These are phyloP conservation scores for Yponomeuta cagnagella DNA, from an alignment of 2,888 invertebrate genomes.

Conservation along the genomic window DNA sequence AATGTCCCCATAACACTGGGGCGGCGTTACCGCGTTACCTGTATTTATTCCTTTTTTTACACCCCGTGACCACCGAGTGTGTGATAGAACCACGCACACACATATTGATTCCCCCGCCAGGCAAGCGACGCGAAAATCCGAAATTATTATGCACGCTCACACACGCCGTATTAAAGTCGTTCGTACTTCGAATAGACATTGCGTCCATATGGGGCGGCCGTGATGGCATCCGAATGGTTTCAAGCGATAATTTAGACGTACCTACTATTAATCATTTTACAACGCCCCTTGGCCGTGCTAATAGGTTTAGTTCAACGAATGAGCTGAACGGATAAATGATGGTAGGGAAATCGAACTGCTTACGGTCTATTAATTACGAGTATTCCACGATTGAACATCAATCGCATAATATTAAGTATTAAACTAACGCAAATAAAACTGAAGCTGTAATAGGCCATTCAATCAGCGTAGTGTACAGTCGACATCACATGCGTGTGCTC, in stretches of 20 bases:
- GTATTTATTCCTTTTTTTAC: no score
- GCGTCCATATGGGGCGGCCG: not conserved
- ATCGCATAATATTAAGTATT: no score
- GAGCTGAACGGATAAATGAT: not conserved
- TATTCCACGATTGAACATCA: no score
- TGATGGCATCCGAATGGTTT: constrained; percentile 16
- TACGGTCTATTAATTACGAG: no score
- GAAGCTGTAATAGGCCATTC: no score
- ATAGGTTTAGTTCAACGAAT: not conserved
- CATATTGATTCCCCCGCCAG: constrained; percentile 7
- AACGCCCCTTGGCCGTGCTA: not conserved
- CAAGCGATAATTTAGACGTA: constrained; percentile 12
- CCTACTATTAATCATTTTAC: constrained; percentile 11
- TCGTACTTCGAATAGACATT: constrained; percentile 26
- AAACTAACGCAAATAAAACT: no score
- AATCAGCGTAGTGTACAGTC: no score
- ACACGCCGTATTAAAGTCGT: constrained; percentile 39
- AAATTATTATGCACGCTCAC: constrained; percentile 60
- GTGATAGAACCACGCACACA: not conserved
- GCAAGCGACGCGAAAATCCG: constrained; percentile 6
- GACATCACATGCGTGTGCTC: no score
- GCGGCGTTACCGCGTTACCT: no score
- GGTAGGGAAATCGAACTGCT: no score
- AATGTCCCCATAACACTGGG: no score
- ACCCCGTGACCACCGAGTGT: no score